A percentile compares a stretch with the other conserved stretches of the same genome.
phyloP scores from a whole-genome alignment of 2,113 vertebrate species.

The Leuciscus idus region DNA sequence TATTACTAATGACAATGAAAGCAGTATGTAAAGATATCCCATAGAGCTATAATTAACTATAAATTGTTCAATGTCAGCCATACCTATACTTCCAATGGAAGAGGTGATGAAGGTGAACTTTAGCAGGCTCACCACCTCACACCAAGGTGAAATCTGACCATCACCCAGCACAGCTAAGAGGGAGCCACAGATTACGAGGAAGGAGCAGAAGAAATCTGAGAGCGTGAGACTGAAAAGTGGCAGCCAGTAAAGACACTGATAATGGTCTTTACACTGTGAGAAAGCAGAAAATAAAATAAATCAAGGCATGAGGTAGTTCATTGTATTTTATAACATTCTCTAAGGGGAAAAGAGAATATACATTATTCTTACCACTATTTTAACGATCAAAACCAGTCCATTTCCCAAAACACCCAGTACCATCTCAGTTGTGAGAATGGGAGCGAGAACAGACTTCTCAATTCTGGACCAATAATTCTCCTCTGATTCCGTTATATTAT shows the following conservation, averaged over 20 bases:
- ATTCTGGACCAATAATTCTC: constrained; percentile 47
- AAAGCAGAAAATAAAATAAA: not conserved
- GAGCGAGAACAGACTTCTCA: constrained; percentile 68
- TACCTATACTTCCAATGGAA: constrained; percentile 77
- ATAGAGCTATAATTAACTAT: not conserved
- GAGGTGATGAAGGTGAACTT: constrained; percentile 79
- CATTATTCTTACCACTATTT: constrained; percentile 66
- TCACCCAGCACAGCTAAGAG: constrained; percentile 69
- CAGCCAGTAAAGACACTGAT: constrained; percentile 69
- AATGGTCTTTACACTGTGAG: constrained; percentile 68
- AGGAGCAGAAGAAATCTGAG: constrained; percentile 75
- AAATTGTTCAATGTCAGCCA: constrained; percentile 37
- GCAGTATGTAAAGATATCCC: not conserved
- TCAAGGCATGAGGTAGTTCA: not conserved
- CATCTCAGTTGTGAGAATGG: constrained; percentile 68
- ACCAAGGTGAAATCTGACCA: constrained; percentile 77
- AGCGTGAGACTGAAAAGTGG: constrained; percentile 75
- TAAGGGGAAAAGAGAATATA: not conserved
- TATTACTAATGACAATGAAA: not conserved
- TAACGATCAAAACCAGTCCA: constrained; percentile 68
- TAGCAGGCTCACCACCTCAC: constrained; percentile 77
- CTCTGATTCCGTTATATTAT: constrained; percentile 60
- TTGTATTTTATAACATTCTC: not conserved
- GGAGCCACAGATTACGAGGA: constrained; percentile 73
- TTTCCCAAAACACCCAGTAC: constrained; percentile 73